Base-by-base conservation (phyloP, 1,140 invertebrate species). In the Euborellia annulipes region DNA sequence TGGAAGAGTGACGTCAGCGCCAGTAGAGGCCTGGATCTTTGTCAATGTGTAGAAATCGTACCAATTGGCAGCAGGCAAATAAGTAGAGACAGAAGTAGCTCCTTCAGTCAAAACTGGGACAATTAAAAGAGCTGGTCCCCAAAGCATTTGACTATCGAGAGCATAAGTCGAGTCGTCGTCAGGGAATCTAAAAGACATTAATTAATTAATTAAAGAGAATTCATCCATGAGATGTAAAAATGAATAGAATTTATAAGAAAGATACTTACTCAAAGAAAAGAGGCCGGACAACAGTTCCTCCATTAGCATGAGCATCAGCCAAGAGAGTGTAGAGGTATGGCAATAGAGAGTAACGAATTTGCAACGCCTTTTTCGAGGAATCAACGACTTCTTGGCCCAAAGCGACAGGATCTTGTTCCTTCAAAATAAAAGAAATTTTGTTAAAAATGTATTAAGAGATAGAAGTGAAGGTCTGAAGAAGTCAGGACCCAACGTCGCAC, bases 291-390 rank as follows among this genome's bases (percentile, higher is more conserved):
- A 89, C 84, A 14, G 83, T 79, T 19, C 76, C 69, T 0, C 82
- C 85, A 52, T 65, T 64, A 2, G 63, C 56, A 61, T 87, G 76
- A 1, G 82, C 78, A n/a, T 68, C 60, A 62, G 73, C 84, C 56
- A 90, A 84, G 34, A 85, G 62, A 0, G 82, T 83, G 61, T 90
- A 90, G 19, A 90, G 72, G 60, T 85, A 85, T 0, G 87, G 85
- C 17, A 92, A 61, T 2, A 91, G 62, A 2, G 65, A 64, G 58
- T 92, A 92, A 36, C 87, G 69, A 21, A 75, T 65, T 3, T 55
- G 56, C 4, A 89, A 61, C 3, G 83, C 76, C 46, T 68, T 67
- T 52, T 63, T 69, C 2, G 78, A 70, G 2, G 80, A 78, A 38
- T 61, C 54, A 3, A 82, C 69, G 13, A 85, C 80, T 13, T 67